Conservation (phyloP, 2,888 invertebrate species). For the Diaprepes abbreviatus region DNA sequence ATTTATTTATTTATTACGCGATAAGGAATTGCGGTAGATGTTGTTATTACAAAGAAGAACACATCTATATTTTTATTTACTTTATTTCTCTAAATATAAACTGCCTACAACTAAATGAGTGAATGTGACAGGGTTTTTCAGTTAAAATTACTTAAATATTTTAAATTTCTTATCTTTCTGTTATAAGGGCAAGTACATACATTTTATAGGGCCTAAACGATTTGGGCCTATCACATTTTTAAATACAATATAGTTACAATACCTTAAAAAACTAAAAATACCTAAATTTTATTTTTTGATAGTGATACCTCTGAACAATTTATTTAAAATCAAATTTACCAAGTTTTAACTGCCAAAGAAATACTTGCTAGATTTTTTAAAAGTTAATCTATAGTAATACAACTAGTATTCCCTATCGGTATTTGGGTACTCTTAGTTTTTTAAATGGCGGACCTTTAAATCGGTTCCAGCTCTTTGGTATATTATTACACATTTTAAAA, state of each 20-base stretch:
- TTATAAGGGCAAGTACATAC: slow-evolving; percentile 47
- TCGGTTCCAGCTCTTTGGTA: slow-evolving; percentile 68
- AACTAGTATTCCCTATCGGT: too few species aligned
- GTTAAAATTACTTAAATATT: slow-evolving; percentile 47
- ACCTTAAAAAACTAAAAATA: slow-evolving; percentile 37
- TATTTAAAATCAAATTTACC: not conserved
- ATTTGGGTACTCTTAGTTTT: slow-evolving; percentile 19
- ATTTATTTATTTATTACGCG: too few species aligned
- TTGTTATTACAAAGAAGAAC: too few species aligned
- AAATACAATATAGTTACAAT: slow-evolving; percentile 49
- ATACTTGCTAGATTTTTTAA: too few species aligned
- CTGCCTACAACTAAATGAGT: slow-evolving; percentile 67
- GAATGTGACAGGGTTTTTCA: slow-evolving; percentile 67
- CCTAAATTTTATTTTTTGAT: not conserved
- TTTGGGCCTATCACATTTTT: slow-evolving; percentile 68
- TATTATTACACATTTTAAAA: slow-evolving; percentile 68
- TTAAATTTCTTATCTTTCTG: slow-evolving; percentile 39
- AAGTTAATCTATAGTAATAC: too few species aligned
- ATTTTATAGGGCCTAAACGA: slow-evolving; percentile 54
- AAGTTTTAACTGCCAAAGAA: too few species aligned
- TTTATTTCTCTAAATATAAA: slow-evolving; percentile 69
- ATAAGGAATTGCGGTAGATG: too few species aligned
- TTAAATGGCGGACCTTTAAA: slow-evolving; percentile 47
- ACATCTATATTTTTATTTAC: slow-evolving; percentile 43
- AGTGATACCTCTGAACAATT: too few species aligned